Evolutionary conservation across 2,113 vertebrate species (phyloP), one percentile per base, ranked within the genome.

Genomic region (Rhinichthys klamathensis): DNA sequence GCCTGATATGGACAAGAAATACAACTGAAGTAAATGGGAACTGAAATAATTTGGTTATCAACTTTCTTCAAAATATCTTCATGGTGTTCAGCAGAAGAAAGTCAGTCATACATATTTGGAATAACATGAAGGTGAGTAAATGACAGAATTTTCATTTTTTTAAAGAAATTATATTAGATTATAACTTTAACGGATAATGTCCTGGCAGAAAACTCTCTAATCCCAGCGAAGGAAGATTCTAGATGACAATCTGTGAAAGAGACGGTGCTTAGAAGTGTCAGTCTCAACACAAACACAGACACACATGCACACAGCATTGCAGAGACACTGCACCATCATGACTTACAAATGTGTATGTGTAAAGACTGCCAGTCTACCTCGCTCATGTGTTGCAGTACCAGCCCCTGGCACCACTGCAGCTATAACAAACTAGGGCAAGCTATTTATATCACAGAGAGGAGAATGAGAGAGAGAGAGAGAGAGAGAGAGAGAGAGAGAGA

Each of bases 371-470:
- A 85, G 85, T 72, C 89, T 89, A 90, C 89, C 91, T 93, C 88
- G 81, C 25, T 90, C 88, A 87, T 72, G 87, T 89, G 80, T 77
- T 83, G 82, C 88, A 90, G 86, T 88, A 91, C 88, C 88, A 89
- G 87, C 60, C 89, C 25, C 83, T 88, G 88, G 91, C 88, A 87
- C 92, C 92, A 91, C 90, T 95, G 94, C 94, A 94, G 93, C 91
- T 94, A 92, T 90, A 86, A 87, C 92, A 94, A 95, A 94, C 91
- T 95, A 94, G 94, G 95, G 91, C 94, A 93, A 91, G 94, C 93
- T 95, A 95, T 95, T 95, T 93, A 93, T 95, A 94, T 91, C 94
- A 90, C 90, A 76, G 35, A 70, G 38, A 63, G 63, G 67, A 76
- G 65, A 84, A 67, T 54, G 73, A 79, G 72, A 85, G 72, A 73